Evolutionary conservation across 1,140 invertebrate genomes (phyloP).

Genomic region (Rhysida immarginata): DNA sequence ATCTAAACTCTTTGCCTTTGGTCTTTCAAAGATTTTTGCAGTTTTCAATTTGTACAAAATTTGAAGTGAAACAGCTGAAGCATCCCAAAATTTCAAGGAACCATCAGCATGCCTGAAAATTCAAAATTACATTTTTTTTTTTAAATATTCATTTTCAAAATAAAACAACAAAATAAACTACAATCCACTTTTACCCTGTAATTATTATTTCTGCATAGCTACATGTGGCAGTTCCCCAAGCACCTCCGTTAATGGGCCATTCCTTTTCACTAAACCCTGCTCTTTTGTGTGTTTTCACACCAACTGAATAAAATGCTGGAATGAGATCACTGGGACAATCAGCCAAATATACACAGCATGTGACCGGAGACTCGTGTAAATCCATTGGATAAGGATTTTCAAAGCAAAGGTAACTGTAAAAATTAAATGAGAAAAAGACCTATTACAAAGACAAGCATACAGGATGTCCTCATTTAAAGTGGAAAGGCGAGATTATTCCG

Average conservation of each 20-base stretch:
- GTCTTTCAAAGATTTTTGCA: constrained; percentile 80
- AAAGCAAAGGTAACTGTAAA: constrained; percentile 73
- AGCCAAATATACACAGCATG: constrained; percentile 86
- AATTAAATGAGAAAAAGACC: not conserved
- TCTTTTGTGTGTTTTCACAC: constrained; percentile 49
- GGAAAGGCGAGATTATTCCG: too few species aligned
- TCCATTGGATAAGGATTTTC: constrained; percentile 99
- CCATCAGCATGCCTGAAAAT: constrained; percentile 76
- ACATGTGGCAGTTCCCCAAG: constrained; percentile 80
- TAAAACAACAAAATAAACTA: not conserved
- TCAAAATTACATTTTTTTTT: not conserved
- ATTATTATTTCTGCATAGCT: constrained; percentile 94
- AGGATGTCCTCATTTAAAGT: too few species aligned
- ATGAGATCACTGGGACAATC: constrained; percentile 96
- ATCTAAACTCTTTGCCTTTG: constrained; percentile 27
- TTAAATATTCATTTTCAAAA: not conserved
- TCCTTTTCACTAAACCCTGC: constrained; percentile 84
- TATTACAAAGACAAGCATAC: too few species aligned
- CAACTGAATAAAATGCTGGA: constrained; percentile 79
- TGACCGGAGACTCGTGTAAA: constrained; percentile 92
- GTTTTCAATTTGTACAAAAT: constrained; percentile 96
- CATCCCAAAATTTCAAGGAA: constrained; percentile 95
- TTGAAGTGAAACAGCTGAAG: constrained; percentile 78
- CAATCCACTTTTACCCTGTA: constrained; percentile 51
- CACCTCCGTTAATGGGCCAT: constrained; percentile 90